Percentiles rank a stretch among this genome's conserved stretches.
phyloP scores from a whole-genome alignment of 2,797 vertebrate species.

The Rhynchonycteris naso region DNA sequence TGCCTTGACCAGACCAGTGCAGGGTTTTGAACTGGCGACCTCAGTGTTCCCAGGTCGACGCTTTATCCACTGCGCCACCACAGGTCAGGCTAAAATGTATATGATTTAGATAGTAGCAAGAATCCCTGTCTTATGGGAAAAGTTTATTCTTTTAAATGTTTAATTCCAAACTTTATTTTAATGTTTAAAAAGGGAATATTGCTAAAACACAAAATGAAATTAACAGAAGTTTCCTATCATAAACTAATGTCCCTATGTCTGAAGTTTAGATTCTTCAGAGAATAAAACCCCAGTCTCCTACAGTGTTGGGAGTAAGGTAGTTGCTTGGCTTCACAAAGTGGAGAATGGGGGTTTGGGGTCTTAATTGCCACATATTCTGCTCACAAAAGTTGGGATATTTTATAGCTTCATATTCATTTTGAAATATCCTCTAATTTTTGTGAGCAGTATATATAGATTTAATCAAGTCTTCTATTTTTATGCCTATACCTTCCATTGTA shows the following conservation, averaged over 20 bases:
- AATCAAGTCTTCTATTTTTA: neutral
- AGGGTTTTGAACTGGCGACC: too few species aligned
- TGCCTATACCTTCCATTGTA: neutral
- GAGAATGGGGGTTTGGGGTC: neutral
- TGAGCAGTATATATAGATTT: neutral
- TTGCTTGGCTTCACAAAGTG: neutral
- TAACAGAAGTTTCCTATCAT: neutral
- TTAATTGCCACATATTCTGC: neutral
- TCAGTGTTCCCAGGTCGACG: too few species aligned
- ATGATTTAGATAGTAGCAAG: slow-evolving; percentile 7
- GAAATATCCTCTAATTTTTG: too few species aligned
- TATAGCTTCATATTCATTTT: too few species aligned
- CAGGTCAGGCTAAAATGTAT: slow-evolving; percentile 51
- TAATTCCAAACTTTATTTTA: slow-evolving; percentile 9
- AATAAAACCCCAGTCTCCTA: neutral
- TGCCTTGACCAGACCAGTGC: too few species aligned
- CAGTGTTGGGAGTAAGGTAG: neutral
- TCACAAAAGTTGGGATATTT: too few species aligned
- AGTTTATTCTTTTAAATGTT: slow-evolving; percentile 38
- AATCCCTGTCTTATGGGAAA: neutral
- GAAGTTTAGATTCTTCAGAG: neutral
- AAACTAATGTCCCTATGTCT: neutral
- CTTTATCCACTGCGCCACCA: too few species aligned
- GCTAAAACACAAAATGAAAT: slow-evolving; percentile 45
- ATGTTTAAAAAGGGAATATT: neutral